Evolutionary conservation across 2,113 vertebrate species (phyloP), one percentile per base, ranked within the genome.

Genomic region (Erpornis zantholeuca): DNA sequence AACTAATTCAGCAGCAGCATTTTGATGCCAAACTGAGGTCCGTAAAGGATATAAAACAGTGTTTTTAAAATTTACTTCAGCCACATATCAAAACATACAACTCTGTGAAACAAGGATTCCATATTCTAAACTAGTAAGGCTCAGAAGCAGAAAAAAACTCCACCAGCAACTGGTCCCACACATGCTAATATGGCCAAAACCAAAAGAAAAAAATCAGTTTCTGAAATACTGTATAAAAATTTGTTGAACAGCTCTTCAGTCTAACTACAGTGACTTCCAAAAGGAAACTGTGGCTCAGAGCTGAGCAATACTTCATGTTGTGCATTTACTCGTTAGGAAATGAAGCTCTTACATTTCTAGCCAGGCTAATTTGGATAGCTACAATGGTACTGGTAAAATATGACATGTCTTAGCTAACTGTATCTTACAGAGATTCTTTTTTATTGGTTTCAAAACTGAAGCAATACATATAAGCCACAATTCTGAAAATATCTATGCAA

Each of bases 111-210:
- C 28, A 49, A 88, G 54, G 68, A 88, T 59, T 86, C 82, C 24
- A 24, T 49, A 42, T 27, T 95, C 95, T 94, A 96, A 94, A 83
- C 64, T 94, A 79, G 47, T 88, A 78, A 95, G 94, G 91, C 78
- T 97, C 91, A 97, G 93, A 95, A 97, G 96, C 72, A 96, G 73
- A 96, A 94, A 97, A 88, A 92, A 59, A 85, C 89, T 91, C 52
- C 75, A 94, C 24, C 59, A 94, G 60, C 80, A 97, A 77, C 96
- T 94, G 64, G 88, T 77, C 83, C 81, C 68, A 96, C 11, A 95
- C 72, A 95, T 94, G 86, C 82, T 92, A 93, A 93, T 38, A 66
- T 6, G 57, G 76, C 78, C 79, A 87, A 79, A 69, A 90, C 93
- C 21, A 33, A 60, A 53, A 15, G 11, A 17, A 45, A 71, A 82